phyloP scores from a whole-genome alignment of 2,797 vertebrate species.

The Fistularia commersonii region DNA sequence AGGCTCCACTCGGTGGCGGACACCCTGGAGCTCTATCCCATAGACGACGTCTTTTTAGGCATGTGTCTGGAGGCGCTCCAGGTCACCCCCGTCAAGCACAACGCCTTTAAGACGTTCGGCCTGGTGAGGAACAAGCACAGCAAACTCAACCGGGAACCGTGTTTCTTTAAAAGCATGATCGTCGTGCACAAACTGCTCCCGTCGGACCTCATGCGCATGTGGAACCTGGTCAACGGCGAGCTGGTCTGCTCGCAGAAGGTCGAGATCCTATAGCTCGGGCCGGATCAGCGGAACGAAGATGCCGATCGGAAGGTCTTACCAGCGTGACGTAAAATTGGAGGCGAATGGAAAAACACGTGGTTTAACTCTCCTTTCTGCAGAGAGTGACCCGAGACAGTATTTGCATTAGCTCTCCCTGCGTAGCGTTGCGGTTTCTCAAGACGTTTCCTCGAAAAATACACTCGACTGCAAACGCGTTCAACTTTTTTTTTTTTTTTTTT shows the following conservation, averaged over 20 bases:
- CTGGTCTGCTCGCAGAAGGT: conserved; percentile 85
- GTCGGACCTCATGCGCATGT: conserved; percentile 84
- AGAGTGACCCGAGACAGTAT: conserved; percentile 27
- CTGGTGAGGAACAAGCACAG: conserved; percentile 88
- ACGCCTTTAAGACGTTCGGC: conserved; percentile 94
- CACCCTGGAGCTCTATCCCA: conserved; percentile 88
- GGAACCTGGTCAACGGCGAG: conserved; percentile 87
- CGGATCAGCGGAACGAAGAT: background rate
- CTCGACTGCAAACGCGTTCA: conserved; percentile 34
- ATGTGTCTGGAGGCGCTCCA: conserved; percentile 92
- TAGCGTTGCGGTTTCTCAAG: conserved; percentile 16
- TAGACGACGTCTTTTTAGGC: conserved; percentile 93
- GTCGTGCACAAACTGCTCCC: conserved; percentile 97
- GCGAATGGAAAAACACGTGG: conserved; percentile 6
- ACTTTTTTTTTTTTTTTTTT: conserved; percentile 5
- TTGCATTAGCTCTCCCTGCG: conserved; percentile 25
- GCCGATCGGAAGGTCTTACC: conserved; percentile 1
- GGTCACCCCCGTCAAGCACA: conserved; percentile 81
- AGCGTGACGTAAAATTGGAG: background rate
- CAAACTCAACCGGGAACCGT: conserved; percentile 92
- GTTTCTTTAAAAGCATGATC: conserved; percentile 90
- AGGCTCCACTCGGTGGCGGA: conserved; percentile 80
- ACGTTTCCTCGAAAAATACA: conserved; percentile 24
- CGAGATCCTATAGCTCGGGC: conserved; percentile 75
- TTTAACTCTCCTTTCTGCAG: conserved; percentile 47